Evolutionary conservation across 92 coral and sea anemone genomes (phyloP).

Genomic region (Epizoanthus illoricatus): DNA sequence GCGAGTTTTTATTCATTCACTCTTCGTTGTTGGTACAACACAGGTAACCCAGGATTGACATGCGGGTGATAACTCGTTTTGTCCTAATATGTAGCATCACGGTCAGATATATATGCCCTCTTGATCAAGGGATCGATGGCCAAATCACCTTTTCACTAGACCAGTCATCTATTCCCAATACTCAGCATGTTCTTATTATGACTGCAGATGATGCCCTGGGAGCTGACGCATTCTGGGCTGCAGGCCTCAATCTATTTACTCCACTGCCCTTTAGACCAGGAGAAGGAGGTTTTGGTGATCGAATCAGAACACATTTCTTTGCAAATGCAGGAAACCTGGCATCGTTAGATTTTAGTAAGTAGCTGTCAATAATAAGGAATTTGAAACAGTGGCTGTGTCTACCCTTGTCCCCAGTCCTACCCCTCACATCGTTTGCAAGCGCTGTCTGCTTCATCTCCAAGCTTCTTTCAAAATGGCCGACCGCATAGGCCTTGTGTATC

Average conservation of each 20-base stretch:
- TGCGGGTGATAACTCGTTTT: too few species aligned
- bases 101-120: background rate
- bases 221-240: constrained; percentile 90
- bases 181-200: background rate
- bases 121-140: background rate
- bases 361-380: background rate
- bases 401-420: background rate
- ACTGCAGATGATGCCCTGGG: constrained; percentile 85
- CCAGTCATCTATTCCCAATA: background rate
- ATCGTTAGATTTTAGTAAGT: constrained; percentile 57
- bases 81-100: too few species aligned
- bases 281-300: constrained; percentile 85
- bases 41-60: too few species aligned
- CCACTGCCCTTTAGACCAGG: constrained; percentile 96
- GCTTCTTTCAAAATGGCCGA: too few species aligned
- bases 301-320: constrained; percentile 85
- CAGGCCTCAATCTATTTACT: constrained; percentile 86
- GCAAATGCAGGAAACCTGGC: constrained; percentile 82
- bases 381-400: background rate
- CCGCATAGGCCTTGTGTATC: too few species aligned
- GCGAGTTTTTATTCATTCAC: too few species aligned
- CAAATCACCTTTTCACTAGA: background rate
- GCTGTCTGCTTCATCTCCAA: background rate
- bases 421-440: background rate
- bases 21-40: too few species aligned